Evolutionary conservation across 2,888 invertebrate species (phyloP), one percentile per base, ranked within the genome.

Genomic region (Yponomeuta evonymella): DNA sequence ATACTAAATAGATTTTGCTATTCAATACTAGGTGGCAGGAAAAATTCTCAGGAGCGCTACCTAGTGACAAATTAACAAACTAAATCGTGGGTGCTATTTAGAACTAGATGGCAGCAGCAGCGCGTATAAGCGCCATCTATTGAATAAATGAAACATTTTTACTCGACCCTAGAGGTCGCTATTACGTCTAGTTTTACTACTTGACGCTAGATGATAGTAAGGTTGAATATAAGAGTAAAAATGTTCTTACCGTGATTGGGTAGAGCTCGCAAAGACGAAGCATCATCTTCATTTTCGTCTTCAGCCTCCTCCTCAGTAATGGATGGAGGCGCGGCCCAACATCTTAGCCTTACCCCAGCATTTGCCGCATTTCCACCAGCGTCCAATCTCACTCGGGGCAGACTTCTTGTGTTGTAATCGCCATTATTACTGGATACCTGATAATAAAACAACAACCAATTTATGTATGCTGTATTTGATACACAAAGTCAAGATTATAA

Each of bases 331-430:
- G 94, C 94, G 48, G 94, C 94, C 85, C 94, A 92, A 77, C 93
- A 93, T 64, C 94, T 88, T 43, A 93, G 86, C 73, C 94, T 87
- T 71, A 94, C 94, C 79, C 95, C 95, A 86, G 81, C 94, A 84
- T 84, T 94, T 82, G 77, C 95, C 4, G 70, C 83, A 72, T 93
- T 93, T 67, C 94, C 93, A 0, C 95, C 95, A 36, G 94, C 95
- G 82, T 96, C 96, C 74, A 96, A 87, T 71, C 96, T 93, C 69
- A 95, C 94, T 15, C 95, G 93, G 33, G 95, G 95, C 72, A 95
- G 84, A 75, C 92, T 92, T 67, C 86, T 80, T 11, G 92, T 84
- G 63, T 89, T 81, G 74, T 90, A 90, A 73, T 90, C 90, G 58
- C 87, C 89, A 72, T 89, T 90, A 75, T 87, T 90, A 78, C 87